Evolutionary conservation across 2,888 invertebrate genomes (phyloP), one percentile per base, ranked within the genome.

Genomic region (Mythimna ferrago): DNA sequence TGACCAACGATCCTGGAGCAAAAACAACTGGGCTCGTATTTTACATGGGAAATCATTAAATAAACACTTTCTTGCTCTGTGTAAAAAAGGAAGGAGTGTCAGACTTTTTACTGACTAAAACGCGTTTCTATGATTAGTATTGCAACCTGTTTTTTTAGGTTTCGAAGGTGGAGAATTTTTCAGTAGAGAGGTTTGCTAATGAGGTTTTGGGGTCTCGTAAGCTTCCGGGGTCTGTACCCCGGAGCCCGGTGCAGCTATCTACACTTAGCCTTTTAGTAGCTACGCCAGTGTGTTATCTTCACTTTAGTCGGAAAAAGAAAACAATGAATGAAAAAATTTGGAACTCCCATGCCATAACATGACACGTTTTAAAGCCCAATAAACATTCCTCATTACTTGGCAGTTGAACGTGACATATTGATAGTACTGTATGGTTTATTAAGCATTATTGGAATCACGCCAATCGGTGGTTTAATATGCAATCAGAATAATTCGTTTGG

Each of bases 401-500:
- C 68, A 77, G 73, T 77, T 64, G 71, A 66, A 83, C 75, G 69
- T 84, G 87, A 86, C 83, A 83, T 83, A 87, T 88, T 84, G 86
- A 85, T 87, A 76, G 83, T 76, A 75, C 77, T 68, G 79, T 80
- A 81, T 78, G 86, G 83, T 86, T 88, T 88, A 89, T 89, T 89
- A 83, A 77, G 72, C 88, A 86, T 88, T 86, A 87, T 83, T 87
- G 88, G 86, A 85, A 73, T 79, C 71, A 76, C 83, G 86, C 89
- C 89, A 87, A 83, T 85, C 81, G 82, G 76, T 81, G 84, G 82
- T 82, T 87, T 86, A 87, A 88, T 89, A 88, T 84, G 89, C 88
- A 89, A 89, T 90, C 89, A 87, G 81, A 83, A 81, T 88, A 87
- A 90, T 90, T 87, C 79, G 85, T 87, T 86, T 85, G 81, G 65